phyloP scores from a whole-genome alignment of 2,888 invertebrate species.

The Tipula helvola region DNA sequence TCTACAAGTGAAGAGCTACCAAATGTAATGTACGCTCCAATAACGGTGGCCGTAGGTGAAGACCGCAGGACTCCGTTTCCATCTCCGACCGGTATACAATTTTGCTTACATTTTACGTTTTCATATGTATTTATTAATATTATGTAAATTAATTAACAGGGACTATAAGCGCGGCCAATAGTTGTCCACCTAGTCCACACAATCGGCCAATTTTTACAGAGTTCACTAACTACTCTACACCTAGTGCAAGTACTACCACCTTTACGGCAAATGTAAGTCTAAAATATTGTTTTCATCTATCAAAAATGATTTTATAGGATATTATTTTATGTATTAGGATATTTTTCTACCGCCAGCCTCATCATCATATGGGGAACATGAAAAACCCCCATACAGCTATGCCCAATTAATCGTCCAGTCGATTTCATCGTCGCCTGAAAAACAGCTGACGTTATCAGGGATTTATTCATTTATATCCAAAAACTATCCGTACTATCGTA shows the following conservation, averaged over 20 bases:
- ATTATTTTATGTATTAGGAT: constrained; percentile 11
- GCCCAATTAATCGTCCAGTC: constrained; percentile 98
- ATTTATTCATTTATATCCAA: constrained; percentile 98
- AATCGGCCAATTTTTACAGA: too few relatives aligned
- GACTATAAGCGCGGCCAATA: constrained; percentile 90
- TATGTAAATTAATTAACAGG: constrained; percentile 36
- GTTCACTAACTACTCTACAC: too few relatives aligned
- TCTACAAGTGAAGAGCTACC: constrained; percentile 25
- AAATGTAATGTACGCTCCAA: constrained; percentile 34
- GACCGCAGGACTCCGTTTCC: constrained; percentile 70
- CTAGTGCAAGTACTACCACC: too few relatives aligned
- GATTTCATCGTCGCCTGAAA: constrained; percentile 87
- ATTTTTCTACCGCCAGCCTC: constrained; percentile 36
- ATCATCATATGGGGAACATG: constrained; percentile 55
- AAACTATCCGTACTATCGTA: constrained; percentile 96
- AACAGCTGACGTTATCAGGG: constrained; percentile 91
- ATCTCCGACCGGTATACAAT: constrained; percentile 63
- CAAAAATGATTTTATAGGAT: too few relatives aligned
- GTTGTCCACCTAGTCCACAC: constrained; percentile 92
- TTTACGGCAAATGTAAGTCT: constrained; percentile 24
- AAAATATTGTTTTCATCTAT: too few relatives aligned
- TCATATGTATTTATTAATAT: too few relatives aligned
- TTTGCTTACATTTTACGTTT: too few relatives aligned
- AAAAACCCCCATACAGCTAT: constrained; percentile 95
- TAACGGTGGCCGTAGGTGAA: constrained; percentile 37